phyloP scores from a whole-genome alignment of 2,888 invertebrate genomes.

The Pollenia angustigena region DNA sequence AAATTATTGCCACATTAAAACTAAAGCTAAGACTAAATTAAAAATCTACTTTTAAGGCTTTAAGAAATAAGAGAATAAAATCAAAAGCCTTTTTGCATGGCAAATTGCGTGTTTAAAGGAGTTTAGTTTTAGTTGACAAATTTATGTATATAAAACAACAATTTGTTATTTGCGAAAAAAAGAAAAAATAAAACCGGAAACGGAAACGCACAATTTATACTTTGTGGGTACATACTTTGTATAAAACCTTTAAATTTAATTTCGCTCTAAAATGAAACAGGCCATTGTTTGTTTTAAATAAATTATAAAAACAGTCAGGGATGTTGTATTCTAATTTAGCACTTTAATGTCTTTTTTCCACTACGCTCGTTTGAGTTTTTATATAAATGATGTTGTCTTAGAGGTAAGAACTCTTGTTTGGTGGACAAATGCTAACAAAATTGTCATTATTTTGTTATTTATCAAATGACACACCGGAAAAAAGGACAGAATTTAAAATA shows the following conservation, averaged over 20 bases:
- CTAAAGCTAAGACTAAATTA: conserved; percentile 22
- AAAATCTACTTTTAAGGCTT: conserved; percentile 18
- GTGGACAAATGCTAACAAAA: conserved; percentile 14
- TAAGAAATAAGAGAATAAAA: neutral
- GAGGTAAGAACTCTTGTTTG: neutral
- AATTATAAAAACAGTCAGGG: neutral
- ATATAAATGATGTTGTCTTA: conserved; percentile 36
- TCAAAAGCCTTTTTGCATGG: conserved; percentile 20
- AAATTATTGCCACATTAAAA: neutral
- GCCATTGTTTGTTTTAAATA: neutral
- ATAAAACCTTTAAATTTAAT: conserved; percentile 34
- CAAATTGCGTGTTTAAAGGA: conserved; percentile 64
- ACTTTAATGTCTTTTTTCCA: conserved; percentile 25
- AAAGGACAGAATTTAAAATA: neutral
- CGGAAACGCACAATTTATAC: conserved; percentile 75
- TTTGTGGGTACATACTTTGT: conserved; percentile 20
- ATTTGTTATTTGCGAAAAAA: conserved; percentile 59
- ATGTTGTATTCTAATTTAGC: neutral
- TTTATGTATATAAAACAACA: conserved; percentile 44
- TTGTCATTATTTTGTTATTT: conserved; percentile 48
- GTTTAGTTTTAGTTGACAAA: conserved; percentile 53
- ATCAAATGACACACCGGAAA: conserved; percentile 11
- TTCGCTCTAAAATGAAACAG: neutral
- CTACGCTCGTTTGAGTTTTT: neutral
- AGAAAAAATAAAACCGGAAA: conserved; percentile 49